Evolutionary conservation across 2,888 invertebrate species (phyloP), one percentile per base, ranked within the genome.

Genomic region (Nineta flava): DNA sequence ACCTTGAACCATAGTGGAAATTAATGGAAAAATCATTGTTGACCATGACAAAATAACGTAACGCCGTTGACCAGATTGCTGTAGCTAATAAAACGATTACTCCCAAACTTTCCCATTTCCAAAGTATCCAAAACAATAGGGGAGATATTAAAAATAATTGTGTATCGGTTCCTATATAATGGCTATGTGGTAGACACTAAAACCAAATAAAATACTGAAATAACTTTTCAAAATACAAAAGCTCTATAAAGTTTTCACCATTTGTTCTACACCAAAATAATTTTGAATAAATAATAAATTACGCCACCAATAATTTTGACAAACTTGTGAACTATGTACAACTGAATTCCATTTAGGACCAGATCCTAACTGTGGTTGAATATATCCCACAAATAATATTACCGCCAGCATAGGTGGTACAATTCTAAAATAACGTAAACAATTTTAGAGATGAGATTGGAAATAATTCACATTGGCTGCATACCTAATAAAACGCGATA

Each of bases 321-420:
- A 82, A 49, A 80, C 75, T 43, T 77, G 71, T 0, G 81, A 75
- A 61, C 82, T 80, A 57, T 80, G 76, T 0, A 82, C 75, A 1
- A 81, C 80, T 15, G 77, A 65, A 58, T 79, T 79, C 81, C 81
- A 82, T 60, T 79, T 75, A 0, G 82, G 82, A 4, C 82, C 82
- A 1, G 75, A 72, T 46, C 74, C 75, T 53, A 76, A 63, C 57
- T 71, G 70, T 1, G 81, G 81, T 57, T 81, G 64, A 2, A 82
- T 68, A 53, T 74, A 78, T 1, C 81, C 81, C 56, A 80, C 81
- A 61, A 82, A 80, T 17, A 79, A 61, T 52, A 81, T 77, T 6
- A 82, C 58, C 1, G 79, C 79, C 2, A 73, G 75, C 50, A 82
- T 64, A 1, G 79, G 74, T 10, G 82, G 82, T 1, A 81, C 66